Percentiles rank a stretch among this genome's conserved stretches.
phyloP scores from a whole-genome alignment of 2,797 vertebrate species.

The Hippocampus kuda region DNA sequence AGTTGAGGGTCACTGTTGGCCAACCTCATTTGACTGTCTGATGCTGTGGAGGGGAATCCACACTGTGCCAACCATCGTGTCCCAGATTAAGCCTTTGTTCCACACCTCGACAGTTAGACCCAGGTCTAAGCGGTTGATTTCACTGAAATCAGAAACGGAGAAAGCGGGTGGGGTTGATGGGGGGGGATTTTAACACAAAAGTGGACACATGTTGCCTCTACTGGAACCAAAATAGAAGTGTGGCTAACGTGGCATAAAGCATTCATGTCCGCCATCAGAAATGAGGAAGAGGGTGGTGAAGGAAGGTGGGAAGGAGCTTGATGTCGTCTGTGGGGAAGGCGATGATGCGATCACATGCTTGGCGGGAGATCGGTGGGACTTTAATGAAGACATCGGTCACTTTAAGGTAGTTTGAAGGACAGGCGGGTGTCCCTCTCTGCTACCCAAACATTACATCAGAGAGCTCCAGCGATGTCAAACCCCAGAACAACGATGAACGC shows the following conservation, averaged over 20 bases:
- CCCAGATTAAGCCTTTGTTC: slow-evolving; percentile 98
- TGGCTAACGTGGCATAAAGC: slow-evolving; percentile 36
- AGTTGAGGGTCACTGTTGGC: slow-evolving; percentile 15
- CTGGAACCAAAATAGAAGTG: neutral
- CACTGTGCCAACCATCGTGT: slow-evolving; percentile 94
- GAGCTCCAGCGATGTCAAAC: slow-evolving; percentile 47
- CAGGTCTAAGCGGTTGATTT: slow-evolving; percentile 90
- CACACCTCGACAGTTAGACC: slow-evolving; percentile 92
- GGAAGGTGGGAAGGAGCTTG: slow-evolving; percentile 10
- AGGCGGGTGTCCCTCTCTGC: slow-evolving; percentile 33
- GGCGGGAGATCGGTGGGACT: slow-evolving; percentile 38
- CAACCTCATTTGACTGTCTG: slow-evolving; percentile 92
- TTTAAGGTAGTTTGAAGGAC: slow-evolving; percentile 37
- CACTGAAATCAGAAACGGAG: slow-evolving; percentile 62
- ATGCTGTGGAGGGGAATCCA: slow-evolving; percentile 89
- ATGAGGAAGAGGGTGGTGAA: slow-evolving; percentile 15
- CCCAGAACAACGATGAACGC: slow-evolving; percentile 43
- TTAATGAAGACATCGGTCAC: slow-evolving; percentile 22
- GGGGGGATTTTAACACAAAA: neutral
- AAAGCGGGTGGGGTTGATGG: neutral
- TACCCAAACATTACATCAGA: slow-evolving; percentile 56
- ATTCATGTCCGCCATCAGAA: slow-evolving; percentile 48
- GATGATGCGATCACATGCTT: slow-evolving; percentile 55
- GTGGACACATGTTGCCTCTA: neutral
- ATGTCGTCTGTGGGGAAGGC: slow-evolving; percentile 27